phyloP scores from a whole-genome alignment of 2,113 vertebrate genomes.

The Phocoena phocoena region DNA sequence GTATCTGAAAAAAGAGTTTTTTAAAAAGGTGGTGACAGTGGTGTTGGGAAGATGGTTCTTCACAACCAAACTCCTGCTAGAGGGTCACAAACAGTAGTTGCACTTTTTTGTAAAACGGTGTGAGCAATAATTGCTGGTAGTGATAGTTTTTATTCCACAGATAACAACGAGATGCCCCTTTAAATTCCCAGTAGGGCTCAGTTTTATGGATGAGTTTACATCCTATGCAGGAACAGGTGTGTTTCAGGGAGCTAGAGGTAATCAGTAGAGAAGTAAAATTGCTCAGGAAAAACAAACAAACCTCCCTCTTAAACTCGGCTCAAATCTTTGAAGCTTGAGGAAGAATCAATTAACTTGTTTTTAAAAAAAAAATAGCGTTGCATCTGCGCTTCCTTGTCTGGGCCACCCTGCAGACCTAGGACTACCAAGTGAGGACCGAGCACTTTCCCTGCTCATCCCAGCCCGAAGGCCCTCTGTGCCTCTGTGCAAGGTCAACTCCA shows the following conservation, averaged over 20 bases:
- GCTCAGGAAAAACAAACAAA: background rate
- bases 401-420: background rate
- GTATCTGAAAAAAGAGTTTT: background rate
- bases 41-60: background rate
- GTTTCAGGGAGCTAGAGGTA: background rate
- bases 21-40: background rate
- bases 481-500: background rate
- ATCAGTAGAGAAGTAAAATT: background rate
- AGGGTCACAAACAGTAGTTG: background rate
- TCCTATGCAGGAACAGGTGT: background rate
- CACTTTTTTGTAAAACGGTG: background rate
- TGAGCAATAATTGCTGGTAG: background rate
- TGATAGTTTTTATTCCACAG: background rate
- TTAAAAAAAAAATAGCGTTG: background rate
- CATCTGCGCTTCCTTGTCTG: background rate
- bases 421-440: background rate
- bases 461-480: background rate
- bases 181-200: background rate
- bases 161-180: background rate
- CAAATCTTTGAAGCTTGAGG: background rate
- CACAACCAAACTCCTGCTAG: background rate
- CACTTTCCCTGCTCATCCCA: background rate
- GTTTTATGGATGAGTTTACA: background rate
- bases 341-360: background rate
- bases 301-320: background rate